phyloP scores from a whole-genome alignment of 1,140 invertebrate genomes.

The Calycopis cecrops region DNA sequence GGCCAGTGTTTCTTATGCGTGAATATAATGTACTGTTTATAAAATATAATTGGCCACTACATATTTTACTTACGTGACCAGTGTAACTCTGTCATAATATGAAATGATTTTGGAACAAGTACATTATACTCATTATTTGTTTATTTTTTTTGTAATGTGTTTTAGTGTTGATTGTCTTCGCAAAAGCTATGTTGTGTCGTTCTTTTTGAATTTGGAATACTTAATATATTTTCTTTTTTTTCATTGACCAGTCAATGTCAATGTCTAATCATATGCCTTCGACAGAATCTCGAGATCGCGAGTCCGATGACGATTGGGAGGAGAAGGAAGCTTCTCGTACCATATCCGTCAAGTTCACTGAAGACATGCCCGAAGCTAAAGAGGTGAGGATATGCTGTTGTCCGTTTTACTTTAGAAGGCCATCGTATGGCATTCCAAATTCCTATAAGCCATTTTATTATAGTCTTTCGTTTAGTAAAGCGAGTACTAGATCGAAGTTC shows the following conservation, averaged over 20 bases:
- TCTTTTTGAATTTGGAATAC: conserved; percentile 7
- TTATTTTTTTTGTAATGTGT: conserved; percentile 17
- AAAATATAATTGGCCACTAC: too few relatives aligned
- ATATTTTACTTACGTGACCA: too few relatives aligned
- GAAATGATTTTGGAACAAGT: too few relatives aligned
- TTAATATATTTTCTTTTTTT: background rate
- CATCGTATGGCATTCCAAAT: conserved; percentile 14
- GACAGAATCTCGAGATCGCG: conserved; percentile 56
- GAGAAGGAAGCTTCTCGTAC: conserved; percentile 87
- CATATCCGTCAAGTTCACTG: conserved; percentile 92
- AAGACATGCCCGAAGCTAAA: conserved; percentile 85
- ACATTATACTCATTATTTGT: conserved; percentile 4
- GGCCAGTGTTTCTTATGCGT: too few relatives aligned
- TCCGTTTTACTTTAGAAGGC: conserved; percentile 27
- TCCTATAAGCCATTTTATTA: conserved; percentile 25
- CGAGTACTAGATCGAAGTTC: conserved; percentile 30
- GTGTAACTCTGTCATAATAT: too few relatives aligned
- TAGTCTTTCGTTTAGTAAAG: conserved; percentile 30
- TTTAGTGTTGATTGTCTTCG: conserved; percentile 23
- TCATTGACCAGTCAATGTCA: background rate
- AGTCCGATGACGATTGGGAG: conserved; percentile 83
- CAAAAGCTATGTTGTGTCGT: conserved; percentile 24
- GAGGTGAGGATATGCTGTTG: conserved; percentile 78
- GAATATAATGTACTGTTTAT: too few relatives aligned
- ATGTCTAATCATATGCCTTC: conserved; percentile 40